Base-by-base conservation (phyloP, 2,797 vertebrate genomes). In the Trematocara caparti region DNA sequence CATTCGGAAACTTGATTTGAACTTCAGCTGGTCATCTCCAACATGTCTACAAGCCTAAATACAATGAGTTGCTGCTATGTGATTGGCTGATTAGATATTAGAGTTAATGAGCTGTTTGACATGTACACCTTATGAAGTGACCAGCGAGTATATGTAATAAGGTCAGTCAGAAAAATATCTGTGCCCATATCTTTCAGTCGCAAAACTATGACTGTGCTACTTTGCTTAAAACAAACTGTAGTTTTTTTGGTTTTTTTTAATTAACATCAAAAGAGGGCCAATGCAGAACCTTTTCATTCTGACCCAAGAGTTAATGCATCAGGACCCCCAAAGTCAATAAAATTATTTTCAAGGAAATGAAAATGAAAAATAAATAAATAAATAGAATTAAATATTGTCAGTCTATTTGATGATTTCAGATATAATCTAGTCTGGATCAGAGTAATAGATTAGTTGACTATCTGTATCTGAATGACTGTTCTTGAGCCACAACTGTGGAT, bases 241-340 rank as follows among this genome's bases (percentile, higher is more conserved):
- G 8, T 32, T 55, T 30, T 55, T 30, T 3, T 4, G 1, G 1
- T 0, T 13, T 51, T 13, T 55, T 30, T 55, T 11, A 49, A 49
- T 55, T 53, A 17, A 55, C 14, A 15, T 8, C 13, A 15, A 55
- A 55, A 32, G 8, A 55, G 27, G 8, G 7, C 51, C 51, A 27
- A 27, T 27, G 15, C 9, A 59, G 30, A 11, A 10, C 55, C 17
- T 34, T 11, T 19, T 36, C 11, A 12, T 36, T 51, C 57, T 19
- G 57, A 19, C 10, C 57, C 6, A 36, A 59, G 1, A 34, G 10
- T 36, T 36, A 62, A 38, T 36, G 32, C n/a, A 7, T 19, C 32
- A 38, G 32, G n/a, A 19, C 11, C 57, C 32, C 32, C 57, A 19
- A 36, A 62, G 6, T 62, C 32, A 62, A 32, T 19, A 7, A 62